A percentile compares a stretch with the other conserved stretches of the same genome.
These are phyloP conservation scores for Graptemys geographica DNA, from an alignment of 2,797 vertebrate genomes.

Conservation along the genomic window DNA sequence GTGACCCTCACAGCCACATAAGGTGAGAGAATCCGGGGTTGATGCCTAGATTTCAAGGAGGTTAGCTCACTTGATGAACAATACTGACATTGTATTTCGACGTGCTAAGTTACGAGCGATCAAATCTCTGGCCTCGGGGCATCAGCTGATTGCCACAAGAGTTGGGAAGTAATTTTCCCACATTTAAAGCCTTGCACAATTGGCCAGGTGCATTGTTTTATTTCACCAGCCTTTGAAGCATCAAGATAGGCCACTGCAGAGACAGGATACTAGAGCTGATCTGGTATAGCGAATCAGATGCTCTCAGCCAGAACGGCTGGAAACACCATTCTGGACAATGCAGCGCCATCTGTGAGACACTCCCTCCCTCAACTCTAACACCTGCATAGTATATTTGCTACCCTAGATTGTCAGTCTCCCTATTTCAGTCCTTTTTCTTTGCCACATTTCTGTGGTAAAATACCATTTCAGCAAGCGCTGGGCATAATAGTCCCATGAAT, in stretches of 20 bases:
- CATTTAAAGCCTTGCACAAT: conserved; percentile 14
- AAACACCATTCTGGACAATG: neutral
- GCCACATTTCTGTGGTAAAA: neutral
- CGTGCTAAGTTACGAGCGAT: conserved; percentile 41
- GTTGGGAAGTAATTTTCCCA: conserved; percentile 33
- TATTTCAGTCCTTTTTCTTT: neutral
- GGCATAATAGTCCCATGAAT: rapidly evolving
- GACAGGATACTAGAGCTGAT: neutral
- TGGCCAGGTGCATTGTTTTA: neutral
- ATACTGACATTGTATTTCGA: conserved; percentile 59
- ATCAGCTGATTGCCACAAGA: conserved; percentile 67
- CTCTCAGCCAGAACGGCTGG: neutral
- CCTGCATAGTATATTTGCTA: neutral
- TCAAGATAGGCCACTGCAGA: neutral
- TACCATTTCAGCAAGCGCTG: neutral
- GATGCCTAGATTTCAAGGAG: conserved; percentile 45
- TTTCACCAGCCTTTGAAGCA: neutral
- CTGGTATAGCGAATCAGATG: neutral
- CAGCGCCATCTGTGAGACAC: neutral
- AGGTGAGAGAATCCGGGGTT: conserved; percentile 56
- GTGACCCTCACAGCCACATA: rapidly evolving
- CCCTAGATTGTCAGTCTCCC: neutral
- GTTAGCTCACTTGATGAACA: conserved; percentile 55
- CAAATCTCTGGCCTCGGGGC: conserved; percentile 62
- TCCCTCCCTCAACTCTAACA: neutral